Percentiles rank a stretch among this genome's conserved stretches.
phyloP scores from a whole-genome alignment of 1,140 invertebrate species.

The Mactra quadrangularis region DNA sequence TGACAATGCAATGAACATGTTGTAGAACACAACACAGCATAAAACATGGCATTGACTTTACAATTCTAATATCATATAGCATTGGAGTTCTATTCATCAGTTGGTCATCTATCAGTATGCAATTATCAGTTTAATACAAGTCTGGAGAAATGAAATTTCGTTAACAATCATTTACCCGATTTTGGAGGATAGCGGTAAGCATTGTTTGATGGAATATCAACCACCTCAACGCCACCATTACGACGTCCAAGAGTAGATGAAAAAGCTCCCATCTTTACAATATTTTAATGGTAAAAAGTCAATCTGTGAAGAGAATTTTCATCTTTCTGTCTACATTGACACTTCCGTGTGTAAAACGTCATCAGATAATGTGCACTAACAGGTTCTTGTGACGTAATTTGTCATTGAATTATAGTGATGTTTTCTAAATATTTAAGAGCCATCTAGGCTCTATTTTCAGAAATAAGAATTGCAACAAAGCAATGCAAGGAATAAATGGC shows the following conservation, averaged over 20 bases:
- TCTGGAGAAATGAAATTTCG: no score
- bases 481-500: no score
- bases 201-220: slow-evolving; percentile 93
- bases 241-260: slow-evolving; percentile 88
- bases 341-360: slow-evolving; percentile 63
- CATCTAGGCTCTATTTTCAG: no score
- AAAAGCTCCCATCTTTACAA: slow-evolving; percentile 87
- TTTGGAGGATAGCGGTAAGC: slow-evolving; percentile 97
- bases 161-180: slow-evolving; percentile 92
- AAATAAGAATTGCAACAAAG: no score
- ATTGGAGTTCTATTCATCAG: no score
- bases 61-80: no score
- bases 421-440: background rate
- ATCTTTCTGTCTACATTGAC: background rate
- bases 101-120: no score
- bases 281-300: background rate
- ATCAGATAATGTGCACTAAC: slow-evolving; percentile 33
- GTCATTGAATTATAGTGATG: no score
- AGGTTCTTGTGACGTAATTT: slow-evolving; percentile 45
- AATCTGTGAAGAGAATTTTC: background rate
- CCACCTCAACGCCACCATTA: slow-evolving; percentile 94
- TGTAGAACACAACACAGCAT: no score
- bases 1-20: no score
- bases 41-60: no score
- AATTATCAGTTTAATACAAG: no score